Base-by-base conservation (phyloP, 2,888 invertebrate species). In the Oscheius onirici region DNA sequence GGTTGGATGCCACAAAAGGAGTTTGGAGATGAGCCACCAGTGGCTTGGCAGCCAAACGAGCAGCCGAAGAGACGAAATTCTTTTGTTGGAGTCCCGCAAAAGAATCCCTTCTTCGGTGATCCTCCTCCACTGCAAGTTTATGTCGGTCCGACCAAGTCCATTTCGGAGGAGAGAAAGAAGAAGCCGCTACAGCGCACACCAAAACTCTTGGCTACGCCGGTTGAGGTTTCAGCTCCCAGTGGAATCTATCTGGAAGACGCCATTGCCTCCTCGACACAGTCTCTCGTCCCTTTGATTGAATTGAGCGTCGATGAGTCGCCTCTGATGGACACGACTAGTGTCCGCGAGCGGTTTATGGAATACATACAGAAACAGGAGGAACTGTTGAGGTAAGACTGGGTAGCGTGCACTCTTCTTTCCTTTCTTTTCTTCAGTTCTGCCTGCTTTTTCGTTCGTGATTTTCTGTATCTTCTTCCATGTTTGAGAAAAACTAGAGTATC, bases 31-130 rank as follows among this genome's bases (percentile, higher is more conserved):
- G 49, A 46, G 28, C 63, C 63, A 17, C 63, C 63, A 6, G 2
- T 63, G 15, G 46, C 49, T 1, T 28, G 28, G 15, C 17, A 28
- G 26, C 17, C 46, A 26, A 49, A 26, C 20, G 49, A 46, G 20
- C 5, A n/a, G 2, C 46, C n/a, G 1, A 20, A 17, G 22, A n/a
- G 26, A 1, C 10, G 46, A 20, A 28, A 63, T 17, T 49, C 63
- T 0, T 28, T 63, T 22, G 46, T 49, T 20, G 63, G 49, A 28
- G 66, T 52, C 11, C 66, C 66, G 20, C 66, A 66, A 40, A 52
- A 55, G 26, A 66, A 66, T 55, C 66, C 66, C 24, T 66, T 66
- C 54, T 66, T 66, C 41, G 66, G 66, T 8, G 66, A 66, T 54
- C 54, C 52, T 10, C 66, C 66, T 28, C 66, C 66, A 8, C 44